phyloP scores from a whole-genome alignment of 2,113 vertebrate genomes.

The Clarias macrocephalus region DNA sequence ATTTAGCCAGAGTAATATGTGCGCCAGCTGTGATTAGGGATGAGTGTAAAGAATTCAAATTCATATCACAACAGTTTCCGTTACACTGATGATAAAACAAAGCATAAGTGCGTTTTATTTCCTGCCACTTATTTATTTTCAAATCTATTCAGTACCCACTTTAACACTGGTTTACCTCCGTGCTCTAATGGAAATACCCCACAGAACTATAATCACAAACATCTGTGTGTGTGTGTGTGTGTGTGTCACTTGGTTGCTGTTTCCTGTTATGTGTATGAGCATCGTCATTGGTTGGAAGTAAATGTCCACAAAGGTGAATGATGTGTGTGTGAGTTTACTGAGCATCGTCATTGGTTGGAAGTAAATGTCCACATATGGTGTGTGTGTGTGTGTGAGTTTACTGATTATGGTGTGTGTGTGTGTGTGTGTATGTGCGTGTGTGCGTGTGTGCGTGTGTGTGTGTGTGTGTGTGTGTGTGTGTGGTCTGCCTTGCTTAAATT shows the following conservation, averaged over 20 bases:
- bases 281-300: neutral
- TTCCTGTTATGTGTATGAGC: slow-evolving; percentile 8
- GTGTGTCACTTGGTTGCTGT: neutral
- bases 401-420: neutral
- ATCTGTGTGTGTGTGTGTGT: neutral
- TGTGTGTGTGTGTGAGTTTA: slow-evolving; percentile 28
- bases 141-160: neutral
- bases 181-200: neutral
- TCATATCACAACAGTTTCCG: neutral
- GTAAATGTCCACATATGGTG: too few species aligned
- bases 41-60: neutral
- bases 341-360: too few species aligned
- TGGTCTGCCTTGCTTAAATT: slow-evolving; percentile 61
- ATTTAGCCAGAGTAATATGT: too few species aligned
- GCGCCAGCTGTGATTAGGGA: neutral
- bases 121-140: neutral
- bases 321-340: neutral
- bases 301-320: neutral
- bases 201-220: neutral
- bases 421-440: slow-evolving; percentile 38
- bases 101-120: neutral
- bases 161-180: neutral
- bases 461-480: slow-evolving; percentile 38
- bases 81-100: neutral
- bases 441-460: slow-evolving; percentile 6